phyloP scores from a whole-genome alignment of 1,140 invertebrate species.

The Eumaeus atala region DNA sequence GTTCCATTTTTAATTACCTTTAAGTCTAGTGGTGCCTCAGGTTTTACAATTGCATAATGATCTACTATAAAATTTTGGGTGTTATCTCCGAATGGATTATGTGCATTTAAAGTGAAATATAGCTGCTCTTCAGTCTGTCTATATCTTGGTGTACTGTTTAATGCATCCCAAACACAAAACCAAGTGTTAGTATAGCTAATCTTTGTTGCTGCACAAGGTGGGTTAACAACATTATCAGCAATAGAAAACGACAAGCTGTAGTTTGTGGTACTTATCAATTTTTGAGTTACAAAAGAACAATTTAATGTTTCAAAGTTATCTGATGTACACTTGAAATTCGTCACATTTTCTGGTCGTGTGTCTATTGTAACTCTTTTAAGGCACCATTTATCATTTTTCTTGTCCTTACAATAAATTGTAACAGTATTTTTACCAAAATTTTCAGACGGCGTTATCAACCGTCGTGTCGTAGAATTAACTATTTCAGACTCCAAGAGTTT shows the following conservation, averaged over 20 bases:
- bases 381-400: slow-evolving; percentile 42
- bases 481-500: slow-evolving; percentile 31
- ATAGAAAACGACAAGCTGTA: slow-evolving; percentile 75
- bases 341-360: slow-evolving; percentile 69
- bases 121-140: slow-evolving; percentile 75
- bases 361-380: slow-evolving; percentile 50
- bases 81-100: slow-evolving; percentile 74
- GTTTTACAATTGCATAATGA: slow-evolving; percentile 78
- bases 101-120: slow-evolving; percentile 71
- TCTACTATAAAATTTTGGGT: slow-evolving; percentile 72
- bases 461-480: slow-evolving; percentile 50
- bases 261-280: slow-evolving; percentile 74
- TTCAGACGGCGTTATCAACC: slow-evolving; percentile 38
- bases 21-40: slow-evolving; percentile 75
- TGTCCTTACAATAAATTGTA: slow-evolving; percentile 39
- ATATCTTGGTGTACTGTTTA: slow-evolving; percentile 75
- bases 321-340: slow-evolving; percentile 79
- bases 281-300: slow-evolving; percentile 77
- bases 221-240: slow-evolving; percentile 38
- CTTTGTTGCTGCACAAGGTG: slow-evolving; percentile 40
- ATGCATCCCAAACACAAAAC: slow-evolving; percentile 71
- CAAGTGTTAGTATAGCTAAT: slow-evolving; percentile 38
- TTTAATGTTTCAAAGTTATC: slow-evolving; percentile 79
- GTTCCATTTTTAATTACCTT: slow-evolving; percentile 72
- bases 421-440: slow-evolving; percentile 36